Percentiles rank a stretch among this genome's conserved stretches.
These are phyloP conservation scores for Syritta pipiens DNA, from an alignment of 2,888 invertebrate genomes.

Conservation along the genomic window DNA sequence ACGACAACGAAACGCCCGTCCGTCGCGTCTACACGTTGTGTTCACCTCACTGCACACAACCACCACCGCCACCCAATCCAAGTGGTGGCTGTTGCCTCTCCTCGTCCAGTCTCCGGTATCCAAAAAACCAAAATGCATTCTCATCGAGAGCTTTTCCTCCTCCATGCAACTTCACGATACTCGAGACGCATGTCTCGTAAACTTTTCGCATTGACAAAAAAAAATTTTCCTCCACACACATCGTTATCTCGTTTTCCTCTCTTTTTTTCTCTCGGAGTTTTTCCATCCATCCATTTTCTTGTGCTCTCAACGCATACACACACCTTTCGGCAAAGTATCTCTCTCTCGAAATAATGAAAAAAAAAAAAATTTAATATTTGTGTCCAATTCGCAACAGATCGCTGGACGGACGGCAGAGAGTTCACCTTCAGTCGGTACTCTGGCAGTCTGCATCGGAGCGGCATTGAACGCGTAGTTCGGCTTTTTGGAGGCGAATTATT, in stretches of 20 bases:
- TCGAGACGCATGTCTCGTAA: constrained; percentile 55
- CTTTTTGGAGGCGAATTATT: constrained; percentile 13
- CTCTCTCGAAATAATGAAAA: background rate
- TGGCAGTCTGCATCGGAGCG: constrained; percentile 66
- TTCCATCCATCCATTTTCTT: too few relatives aligned
- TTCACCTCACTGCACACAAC: constrained; percentile 30
- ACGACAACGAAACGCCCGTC: constrained; percentile 41
- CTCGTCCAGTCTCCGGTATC: constrained; percentile 28
- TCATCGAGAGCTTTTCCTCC: constrained; percentile 49
- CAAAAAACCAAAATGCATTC: constrained; percentile 42
- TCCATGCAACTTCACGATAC: background rate
- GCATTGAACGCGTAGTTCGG: constrained; percentile 60
- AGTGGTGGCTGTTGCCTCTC: constrained; percentile 17
- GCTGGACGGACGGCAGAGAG: constrained; percentile 62
- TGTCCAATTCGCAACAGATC: constrained; percentile 67
- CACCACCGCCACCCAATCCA: constrained; percentile 28
- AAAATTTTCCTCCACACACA: constrained; percentile 36
- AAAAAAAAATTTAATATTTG: constrained; percentile 10
- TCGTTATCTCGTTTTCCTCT: constrained; percentile 4
- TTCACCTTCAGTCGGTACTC: constrained; percentile 63
- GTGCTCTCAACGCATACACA: background rate
- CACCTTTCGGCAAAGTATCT: background rate
- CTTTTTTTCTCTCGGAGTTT: background rate
- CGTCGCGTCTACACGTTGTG: constrained; percentile 26
- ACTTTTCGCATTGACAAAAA: constrained; percentile 34